Conservation (phyloP, 2,888 invertebrate genomes). For the Selenia dentaria region DNA sequence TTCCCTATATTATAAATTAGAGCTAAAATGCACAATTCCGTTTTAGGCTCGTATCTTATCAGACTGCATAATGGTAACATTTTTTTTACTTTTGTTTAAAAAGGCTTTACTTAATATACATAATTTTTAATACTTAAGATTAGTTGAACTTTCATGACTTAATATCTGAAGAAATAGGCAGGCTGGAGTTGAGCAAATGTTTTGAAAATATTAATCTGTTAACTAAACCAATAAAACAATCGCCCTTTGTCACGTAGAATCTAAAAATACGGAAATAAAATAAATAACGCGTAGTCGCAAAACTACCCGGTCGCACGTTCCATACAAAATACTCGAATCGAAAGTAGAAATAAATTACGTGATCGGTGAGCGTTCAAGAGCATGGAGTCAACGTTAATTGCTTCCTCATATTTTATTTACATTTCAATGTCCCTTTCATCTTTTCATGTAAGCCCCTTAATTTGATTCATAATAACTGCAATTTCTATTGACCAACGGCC, state of each 20-base stretch:
- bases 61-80: too few relatives aligned
- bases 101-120: too few relatives aligned
- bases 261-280: conserved; percentile 20
- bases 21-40: too few relatives aligned
- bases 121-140: too few relatives aligned
- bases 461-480: conserved; percentile 15
- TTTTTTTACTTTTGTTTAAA: too few relatives aligned
- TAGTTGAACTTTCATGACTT: too few relatives aligned
- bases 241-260: conserved; percentile 18
- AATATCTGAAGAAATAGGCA: too few relatives aligned
- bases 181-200: too few relatives aligned
- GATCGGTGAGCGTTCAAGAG: conserved; percentile 48
- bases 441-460: conserved; percentile 1
- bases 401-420: conserved; percentile 43
- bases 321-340: conserved; percentile 39
- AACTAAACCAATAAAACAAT: conserved; percentile 4
- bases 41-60: too few relatives aligned
- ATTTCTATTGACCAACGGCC: conserved; percentile 11
- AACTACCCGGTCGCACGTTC: conserved; percentile 21
- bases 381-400: conserved; percentile 44
- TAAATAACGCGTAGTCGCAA: conserved; percentile 23
- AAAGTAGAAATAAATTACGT: conserved; percentile 46
- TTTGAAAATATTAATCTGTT: conserved; percentile 9
- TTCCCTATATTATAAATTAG: too few relatives aligned
- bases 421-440: conserved; percentile 21